phyloP scores from a whole-genome alignment of 2,113 vertebrate species.

The Catharus fuscescens region DNA sequence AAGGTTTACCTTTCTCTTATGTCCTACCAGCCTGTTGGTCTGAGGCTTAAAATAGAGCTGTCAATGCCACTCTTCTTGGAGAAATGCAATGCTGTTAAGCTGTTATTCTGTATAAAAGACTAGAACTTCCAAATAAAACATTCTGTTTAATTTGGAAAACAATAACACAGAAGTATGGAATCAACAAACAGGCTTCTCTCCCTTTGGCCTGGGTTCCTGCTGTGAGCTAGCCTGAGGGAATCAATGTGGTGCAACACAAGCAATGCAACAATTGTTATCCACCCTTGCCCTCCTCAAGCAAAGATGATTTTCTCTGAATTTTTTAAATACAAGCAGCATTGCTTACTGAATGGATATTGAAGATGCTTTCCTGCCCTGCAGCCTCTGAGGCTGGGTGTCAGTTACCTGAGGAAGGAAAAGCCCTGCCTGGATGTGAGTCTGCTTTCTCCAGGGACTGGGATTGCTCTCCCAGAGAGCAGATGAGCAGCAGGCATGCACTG shows the following conservation, averaged over 20 bases:
- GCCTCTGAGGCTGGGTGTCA: not conserved
- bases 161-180: not conserved
- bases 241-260: not conserved
- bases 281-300: not conserved
- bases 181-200: not conserved
- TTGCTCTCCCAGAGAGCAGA: not conserved
- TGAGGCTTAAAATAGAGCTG: slow-evolving; percentile 62
- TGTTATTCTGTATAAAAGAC: slow-evolving; percentile 25
- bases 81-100: slow-evolving; percentile 3
- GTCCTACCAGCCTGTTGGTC: not conserved
- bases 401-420: not conserved
- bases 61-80: slow-evolving; percentile 44
- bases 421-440: not conserved
- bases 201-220: not conserved
- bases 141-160: not conserved
- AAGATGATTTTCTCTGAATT: not conserved
- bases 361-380: not conserved
- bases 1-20: slow-evolving; percentile 6
- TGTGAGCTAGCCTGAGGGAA: not conserved
- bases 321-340: not conserved
- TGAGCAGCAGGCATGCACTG: not conserved
- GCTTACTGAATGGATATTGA: not conserved
- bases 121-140: not conserved
- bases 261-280: not conserved
- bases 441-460: not conserved